Percentiles rank a stretch among this genome's conserved stretches.
These are phyloP conservation scores for Schlechtendalia chinensis DNA, from an alignment of 1,140 invertebrate genomes.

Conservation along the genomic window DNA sequence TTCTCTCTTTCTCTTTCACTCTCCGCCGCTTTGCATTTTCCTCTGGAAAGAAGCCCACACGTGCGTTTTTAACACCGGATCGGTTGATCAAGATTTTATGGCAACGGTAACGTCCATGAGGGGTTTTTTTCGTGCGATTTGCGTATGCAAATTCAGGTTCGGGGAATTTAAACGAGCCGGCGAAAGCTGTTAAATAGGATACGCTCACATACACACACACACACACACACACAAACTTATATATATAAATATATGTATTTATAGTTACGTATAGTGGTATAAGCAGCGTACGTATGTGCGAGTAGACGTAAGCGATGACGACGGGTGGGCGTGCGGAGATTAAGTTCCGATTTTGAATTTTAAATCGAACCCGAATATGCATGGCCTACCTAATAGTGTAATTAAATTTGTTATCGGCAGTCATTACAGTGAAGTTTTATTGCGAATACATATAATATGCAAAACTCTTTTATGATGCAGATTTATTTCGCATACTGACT, in stretches of 20 bases:
- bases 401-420: constrained; percentile 34
- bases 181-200: constrained; percentile 32
- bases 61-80: constrained; percentile 35
- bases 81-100: constrained; percentile 40
- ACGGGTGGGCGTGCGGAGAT: neutral
- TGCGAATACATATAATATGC: neutral
- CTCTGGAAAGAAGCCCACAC: constrained; percentile 39
- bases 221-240: no score
- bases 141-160: constrained; percentile 36
- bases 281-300: neutral
- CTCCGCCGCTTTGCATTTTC: neutral
- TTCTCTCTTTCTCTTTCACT: neutral
- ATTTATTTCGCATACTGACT: neutral
- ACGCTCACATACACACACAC: neutral
- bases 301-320: neutral
- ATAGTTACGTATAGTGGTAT: neutral
- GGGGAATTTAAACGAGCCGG: constrained; percentile 9
- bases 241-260: neutral
- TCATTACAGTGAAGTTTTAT: constrained; percentile 23
- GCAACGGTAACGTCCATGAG: neutral
- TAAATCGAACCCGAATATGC: constrained; percentile 32
- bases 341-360: constrained; percentile 44
- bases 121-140: constrained; percentile 39
- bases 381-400: constrained; percentile 11
- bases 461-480: constrained; percentile 16